Evolutionary conservation across 2,888 invertebrate genomes (phyloP).

Genomic region (Andrena praecox): DNA sequence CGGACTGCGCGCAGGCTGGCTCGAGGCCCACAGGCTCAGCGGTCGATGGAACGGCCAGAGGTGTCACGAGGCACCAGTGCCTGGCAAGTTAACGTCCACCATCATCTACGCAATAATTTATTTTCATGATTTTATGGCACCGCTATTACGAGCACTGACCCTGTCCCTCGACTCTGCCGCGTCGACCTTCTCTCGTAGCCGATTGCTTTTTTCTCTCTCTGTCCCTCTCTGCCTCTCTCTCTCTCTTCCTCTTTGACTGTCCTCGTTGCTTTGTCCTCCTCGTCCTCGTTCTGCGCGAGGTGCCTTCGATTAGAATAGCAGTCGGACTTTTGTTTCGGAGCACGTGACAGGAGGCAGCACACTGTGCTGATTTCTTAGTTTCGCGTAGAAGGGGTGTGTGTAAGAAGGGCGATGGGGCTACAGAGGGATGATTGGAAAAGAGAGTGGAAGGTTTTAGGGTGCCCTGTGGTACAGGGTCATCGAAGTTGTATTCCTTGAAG

Average conservation of each 20-base stretch:
- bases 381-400: too few species aligned
- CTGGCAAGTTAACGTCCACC: slow-evolving; percentile 71
- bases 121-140: slow-evolving; percentile 78
- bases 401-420: too few species aligned
- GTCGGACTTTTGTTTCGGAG: too few species aligned
- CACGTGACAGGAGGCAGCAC: too few species aligned
- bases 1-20: not conserved
- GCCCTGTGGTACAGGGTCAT: too few species aligned
- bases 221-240: not conserved
- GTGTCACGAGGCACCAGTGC: slow-evolving; percentile 50
- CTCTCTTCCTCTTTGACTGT: not conserved
- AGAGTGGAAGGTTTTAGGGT: too few species aligned
- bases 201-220: slow-evolving; percentile 28
- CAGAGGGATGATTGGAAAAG: too few species aligned
- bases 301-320: slow-evolving; percentile 37
- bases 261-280: slow-evolving; percentile 34
- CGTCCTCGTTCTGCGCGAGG: not conserved
- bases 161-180: slow-evolving; percentile 54
- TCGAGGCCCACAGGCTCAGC: slow-evolving; percentile 39
- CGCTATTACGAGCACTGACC: slow-evolving; percentile 64
- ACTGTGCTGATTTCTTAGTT: too few species aligned
- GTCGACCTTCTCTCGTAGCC: slow-evolving; percentile 42
- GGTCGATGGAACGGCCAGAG: slow-evolving; percentile 47
- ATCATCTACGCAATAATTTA: slow-evolving; percentile 81
- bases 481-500: too few species aligned